A percentile compares a stretch with the other conserved stretches of the same genome.
Evolutionary conservation across 2,797 vertebrate genomes (phyloP).

Genomic region (Brachyrhaphis roseni): DNA sequence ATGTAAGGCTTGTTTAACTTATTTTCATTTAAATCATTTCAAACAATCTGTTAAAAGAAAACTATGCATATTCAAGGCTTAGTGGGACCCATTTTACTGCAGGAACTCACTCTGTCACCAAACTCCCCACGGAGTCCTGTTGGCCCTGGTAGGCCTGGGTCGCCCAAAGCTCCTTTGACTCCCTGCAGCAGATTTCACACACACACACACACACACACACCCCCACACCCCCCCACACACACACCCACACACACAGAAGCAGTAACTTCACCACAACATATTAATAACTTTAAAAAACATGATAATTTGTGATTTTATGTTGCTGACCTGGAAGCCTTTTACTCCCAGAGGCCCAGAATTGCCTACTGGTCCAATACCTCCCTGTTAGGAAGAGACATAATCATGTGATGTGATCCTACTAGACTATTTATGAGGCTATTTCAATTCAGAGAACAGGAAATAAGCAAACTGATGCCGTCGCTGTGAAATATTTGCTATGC

Average conservation of each 20-base stretch:
- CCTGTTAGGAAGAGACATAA: slow-evolving; percentile 79
- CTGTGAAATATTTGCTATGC: slow-evolving; percentile 38
- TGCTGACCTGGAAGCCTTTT: slow-evolving; percentile 93
- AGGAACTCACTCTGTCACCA: slow-evolving; percentile 91
- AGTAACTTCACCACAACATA: slow-evolving; percentile 2
- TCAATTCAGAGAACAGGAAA: slow-evolving; percentile 8
- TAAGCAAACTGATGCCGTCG: not conserved
- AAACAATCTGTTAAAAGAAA: not conserved
- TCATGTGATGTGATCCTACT: slow-evolving; percentile 19
- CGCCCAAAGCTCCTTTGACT: slow-evolving; percentile 87
- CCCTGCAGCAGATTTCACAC: slow-evolving; percentile 80
- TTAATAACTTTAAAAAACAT: not conserved
- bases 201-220: slow-evolving; percentile 26
- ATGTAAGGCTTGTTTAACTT: not conserved
- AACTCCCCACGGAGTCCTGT: slow-evolving; percentile 92
- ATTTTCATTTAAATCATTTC: not conserved
- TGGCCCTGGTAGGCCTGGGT: slow-evolving; percentile 93
- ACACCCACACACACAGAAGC: slow-evolving; percentile 20
- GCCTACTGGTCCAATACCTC: slow-evolving; percentile 87
- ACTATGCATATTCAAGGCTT: not conserved
- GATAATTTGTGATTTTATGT: slow-evolving; percentile 11
- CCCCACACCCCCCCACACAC: slow-evolving; percentile 17
- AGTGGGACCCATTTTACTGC: not conserved
- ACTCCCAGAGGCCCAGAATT: slow-evolving; percentile 84
- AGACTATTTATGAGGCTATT: slow-evolving; percentile 12